Conservation (phyloP, 2,888 invertebrate genomes). For the Polia nebulosa region DNA sequence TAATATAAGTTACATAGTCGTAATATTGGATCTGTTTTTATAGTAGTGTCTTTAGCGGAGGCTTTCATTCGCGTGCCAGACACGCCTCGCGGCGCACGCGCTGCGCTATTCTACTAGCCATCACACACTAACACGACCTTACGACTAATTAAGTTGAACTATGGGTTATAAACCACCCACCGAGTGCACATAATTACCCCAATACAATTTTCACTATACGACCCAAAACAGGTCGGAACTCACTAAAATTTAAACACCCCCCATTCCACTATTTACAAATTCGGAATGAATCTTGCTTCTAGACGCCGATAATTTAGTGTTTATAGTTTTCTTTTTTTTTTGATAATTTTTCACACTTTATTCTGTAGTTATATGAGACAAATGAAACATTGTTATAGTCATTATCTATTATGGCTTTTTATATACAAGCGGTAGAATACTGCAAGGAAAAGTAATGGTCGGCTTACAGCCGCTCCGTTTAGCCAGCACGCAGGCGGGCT, state of each 20-base stretch:
- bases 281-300: slow-evolving; percentile 69
- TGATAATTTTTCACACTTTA: slow-evolving; percentile 49
- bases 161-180: slow-evolving; percentile 72
- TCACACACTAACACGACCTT: slow-evolving; percentile 78
- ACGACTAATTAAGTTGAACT: slow-evolving; percentile 81
- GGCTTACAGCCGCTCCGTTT: slow-evolving; percentile 75
- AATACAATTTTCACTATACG: slow-evolving; percentile 82
- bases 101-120: slow-evolving; percentile 22
- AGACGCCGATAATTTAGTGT: slow-evolving; percentile 53
- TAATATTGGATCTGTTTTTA: slow-evolving; percentile 69
- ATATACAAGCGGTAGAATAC: slow-evolving; percentile 83
- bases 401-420: slow-evolving; percentile 65
- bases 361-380: slow-evolving; percentile 51
- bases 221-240: slow-evolving; percentile 70
- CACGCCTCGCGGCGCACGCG: slow-evolving; percentile 49
- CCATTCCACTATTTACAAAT: slow-evolving; percentile 76
- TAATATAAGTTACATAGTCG: slow-evolving; percentile 69
- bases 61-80: slow-evolving; percentile 32
- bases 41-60: slow-evolving; percentile 70
- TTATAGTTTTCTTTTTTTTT: slow-evolving; percentile 31
- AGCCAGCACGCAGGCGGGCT: slow-evolving; percentile 48
- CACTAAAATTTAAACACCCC: slow-evolving; percentile 76
- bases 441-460: slow-evolving; percentile 71
- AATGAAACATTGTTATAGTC: slow-evolving; percentile 54
- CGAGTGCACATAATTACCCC: slow-evolving; percentile 75